phyloP scores from a whole-genome alignment of 2,888 invertebrate species.

The Caenorhabditis afra region DNA sequence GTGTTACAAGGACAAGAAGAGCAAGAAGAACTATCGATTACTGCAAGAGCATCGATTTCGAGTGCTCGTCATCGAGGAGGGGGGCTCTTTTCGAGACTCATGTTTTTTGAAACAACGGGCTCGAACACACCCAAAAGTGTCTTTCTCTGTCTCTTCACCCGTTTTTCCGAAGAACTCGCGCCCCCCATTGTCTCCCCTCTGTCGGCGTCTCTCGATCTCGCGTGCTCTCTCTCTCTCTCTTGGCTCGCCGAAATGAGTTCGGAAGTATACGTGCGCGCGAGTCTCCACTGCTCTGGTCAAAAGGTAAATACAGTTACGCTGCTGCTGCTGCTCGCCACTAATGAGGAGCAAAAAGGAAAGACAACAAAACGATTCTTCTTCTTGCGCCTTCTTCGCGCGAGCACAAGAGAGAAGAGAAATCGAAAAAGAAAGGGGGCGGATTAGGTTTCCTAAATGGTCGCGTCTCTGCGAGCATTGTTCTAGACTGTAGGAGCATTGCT shows the following conservation, averaged over 20 bases:
- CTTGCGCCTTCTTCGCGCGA: no score
- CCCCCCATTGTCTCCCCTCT: background rate
- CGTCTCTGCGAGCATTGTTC: conserved; percentile 7
- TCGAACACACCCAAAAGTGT: conserved; percentile 5
- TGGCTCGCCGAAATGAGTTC: no score
- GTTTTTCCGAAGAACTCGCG: background rate
- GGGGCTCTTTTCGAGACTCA: background rate
- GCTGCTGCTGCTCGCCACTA: no score
- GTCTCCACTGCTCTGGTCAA: conserved; percentile 32
- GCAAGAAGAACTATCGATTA: background rate
- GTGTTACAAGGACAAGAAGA: background rate
- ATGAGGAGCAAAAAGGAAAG: conserved; percentile 21
- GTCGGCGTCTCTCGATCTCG: background rate
- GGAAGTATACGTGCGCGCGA: conserved; percentile 22
- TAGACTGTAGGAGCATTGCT: background rate
- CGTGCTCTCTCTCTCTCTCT: no score
- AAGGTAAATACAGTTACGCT: conserved; percentile 26
- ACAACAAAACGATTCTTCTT: conserved; percentile 28
- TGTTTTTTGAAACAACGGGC: conserved; percentile 27
- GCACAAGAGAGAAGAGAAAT: background rate
- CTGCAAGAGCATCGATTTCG: no score
- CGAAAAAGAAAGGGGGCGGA: conserved; percentile 6
- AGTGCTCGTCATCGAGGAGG: background rate
- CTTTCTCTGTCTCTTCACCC: conserved; percentile 5
- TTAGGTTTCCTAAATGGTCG: conserved; percentile 24